Evolutionary conservation across 2,888 invertebrate genomes (phyloP), one percentile per base, ranked within the genome.

Genomic region (Julus scandinavius): DNA sequence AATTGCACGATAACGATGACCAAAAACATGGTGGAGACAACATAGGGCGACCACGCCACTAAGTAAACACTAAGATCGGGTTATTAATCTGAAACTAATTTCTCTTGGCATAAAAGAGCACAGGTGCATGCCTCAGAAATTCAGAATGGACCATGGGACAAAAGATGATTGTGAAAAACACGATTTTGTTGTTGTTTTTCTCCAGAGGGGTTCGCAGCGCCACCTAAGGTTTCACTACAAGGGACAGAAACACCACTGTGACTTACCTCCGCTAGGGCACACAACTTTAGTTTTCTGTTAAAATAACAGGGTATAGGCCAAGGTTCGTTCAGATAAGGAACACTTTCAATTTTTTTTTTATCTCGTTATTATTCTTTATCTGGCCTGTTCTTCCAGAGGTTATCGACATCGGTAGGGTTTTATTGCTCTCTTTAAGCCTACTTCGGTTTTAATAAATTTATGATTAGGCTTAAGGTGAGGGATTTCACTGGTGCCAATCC

Each of bases 381-480:
- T 17, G 50, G 50, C 50, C 7, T 13, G 50, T 13, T 15, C 63
- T n/a, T 6, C 63, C 72, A n/a, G 29, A 72, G 72, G 72, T 72
- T 72, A 72, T 72, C 72, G 72, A 72, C 72, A 72, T 72, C 72
- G 63, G 29, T 5, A 7, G 7, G 72, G 29, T 63, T 63, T 72
- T 72, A 72, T 72, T 72, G 72, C 72, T 72, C 72, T 2, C 72
- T 9, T 20, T 72, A 72, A 72, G 6, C 72, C 29, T 9, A 20
- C 29, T 72, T 72, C 29, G 72, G 72, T 72, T 72, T 72, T 72
- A 72, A 72, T 72, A 72, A 72, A 72, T 72, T 72, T 72, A 72
- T 29, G 72, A 72, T 72, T 72, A 72, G 72, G 72, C 72, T 72
- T 72, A 63, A 72, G 29, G 7, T 9, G 29, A n/a, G 72, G 72